These are phyloP conservation scores for Ictalurus punctatus DNA, from an alignment of 2,113 vertebrate genomes.

Conservation along the genomic window DNA sequence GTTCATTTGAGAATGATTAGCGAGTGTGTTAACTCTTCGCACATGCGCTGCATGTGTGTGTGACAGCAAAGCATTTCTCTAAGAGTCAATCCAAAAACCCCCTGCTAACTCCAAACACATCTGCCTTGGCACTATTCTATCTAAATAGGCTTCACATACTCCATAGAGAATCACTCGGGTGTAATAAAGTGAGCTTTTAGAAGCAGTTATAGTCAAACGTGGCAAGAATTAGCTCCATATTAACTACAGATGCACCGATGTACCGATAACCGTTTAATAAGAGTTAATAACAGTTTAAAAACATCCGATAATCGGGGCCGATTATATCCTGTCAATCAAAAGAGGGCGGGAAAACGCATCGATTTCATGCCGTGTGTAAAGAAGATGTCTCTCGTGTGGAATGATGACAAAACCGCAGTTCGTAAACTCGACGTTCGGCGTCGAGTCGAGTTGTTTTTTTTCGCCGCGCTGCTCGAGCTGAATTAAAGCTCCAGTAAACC, in stretches of 20 bases:
- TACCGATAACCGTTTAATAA: no score
- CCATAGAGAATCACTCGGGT: neutral
- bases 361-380: no score
- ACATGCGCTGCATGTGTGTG: conserved; percentile 47
- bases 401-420: no score
- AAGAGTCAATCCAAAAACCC: conserved; percentile 39
- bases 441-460: no score
- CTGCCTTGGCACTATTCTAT: conserved; percentile 37
- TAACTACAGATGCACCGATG: neutral
- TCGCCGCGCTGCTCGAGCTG: no score
- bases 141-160: conserved; percentile 18
- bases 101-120: conserved; percentile 44
- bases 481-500: no score
- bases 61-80: conserved; percentile 43
- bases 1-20: conserved; percentile 58
- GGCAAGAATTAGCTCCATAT: neutral
- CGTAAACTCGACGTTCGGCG: no score
- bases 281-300: no score
- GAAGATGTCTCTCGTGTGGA: no score
- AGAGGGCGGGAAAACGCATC: no score
- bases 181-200: neutral
- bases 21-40: conserved; percentile 57
- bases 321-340: no score
- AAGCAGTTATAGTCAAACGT: neutral
- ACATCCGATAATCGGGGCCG: no score